Base-by-base conservation (phyloP, 2,888 invertebrate genomes). In the Tiliacea aurago region DNA sequence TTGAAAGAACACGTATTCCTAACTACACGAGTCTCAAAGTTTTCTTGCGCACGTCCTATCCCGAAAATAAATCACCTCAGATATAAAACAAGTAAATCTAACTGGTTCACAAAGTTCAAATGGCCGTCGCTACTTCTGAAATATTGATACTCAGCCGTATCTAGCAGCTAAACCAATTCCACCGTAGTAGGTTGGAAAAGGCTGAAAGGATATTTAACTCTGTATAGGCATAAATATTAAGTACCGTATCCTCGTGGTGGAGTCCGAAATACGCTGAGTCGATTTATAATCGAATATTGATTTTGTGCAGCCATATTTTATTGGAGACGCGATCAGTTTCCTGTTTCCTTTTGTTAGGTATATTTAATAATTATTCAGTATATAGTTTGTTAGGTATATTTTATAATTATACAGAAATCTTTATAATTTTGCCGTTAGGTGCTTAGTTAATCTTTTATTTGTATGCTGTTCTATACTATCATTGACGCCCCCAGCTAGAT, bases 221-320 rank as follows among this genome's bases (percentile, higher is more conserved):
- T 66, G 28, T 15, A 56, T 55, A 70, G 45, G 53, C 47, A 81
- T 80, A 63, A 80, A 78, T 81, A 80, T 70, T 80, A 76, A 71
- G 74, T 66, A 84, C 49, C 20, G 65, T 51, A 37, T 73, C 49
- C 37, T 23, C 1, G 62, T 59, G 67, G 41, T 64, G 45, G 61
- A 47, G 9, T 56, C n/a, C 56, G 69, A 70, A 74, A 63, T 77
- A 51, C 63, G 69, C 59, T 47, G 73, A 73, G 66, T 63, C 68
- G 59, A 68, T 71, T 76, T 70, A 56, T 85, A 79, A 84, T 84
- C 61, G 71, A 84, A 63, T 85, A 85, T 84, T 76, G 73, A 85
- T 83, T 83, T 63, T 13, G 37, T 56, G 47, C 45, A 61, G 56
- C 69, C 61, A 83, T 76, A 78, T 69, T 81, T 72, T 63, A 73